phyloP scores from a whole-genome alignment of 2,797 vertebrate species.

The Pteropus rufus region DNA sequence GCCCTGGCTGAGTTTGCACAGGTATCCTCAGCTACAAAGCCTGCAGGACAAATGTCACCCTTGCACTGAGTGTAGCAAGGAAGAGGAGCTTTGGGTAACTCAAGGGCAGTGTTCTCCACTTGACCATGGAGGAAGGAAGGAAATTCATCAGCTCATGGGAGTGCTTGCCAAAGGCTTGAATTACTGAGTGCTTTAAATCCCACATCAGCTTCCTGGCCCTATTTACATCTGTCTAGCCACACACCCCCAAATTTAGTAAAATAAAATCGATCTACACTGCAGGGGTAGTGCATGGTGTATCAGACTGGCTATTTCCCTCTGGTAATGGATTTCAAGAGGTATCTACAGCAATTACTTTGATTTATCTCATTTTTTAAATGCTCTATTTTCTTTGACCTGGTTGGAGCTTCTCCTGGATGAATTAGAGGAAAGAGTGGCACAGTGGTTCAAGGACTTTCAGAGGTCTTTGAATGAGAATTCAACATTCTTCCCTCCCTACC shows the following conservation, averaged over 20 bases:
- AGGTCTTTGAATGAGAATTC: not conserved
- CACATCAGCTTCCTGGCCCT: not conserved
- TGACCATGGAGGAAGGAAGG: not conserved
- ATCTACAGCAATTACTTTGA: not conserved
- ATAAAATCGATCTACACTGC: not conserved
- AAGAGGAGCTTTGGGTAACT: not conserved
- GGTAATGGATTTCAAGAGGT: not conserved
- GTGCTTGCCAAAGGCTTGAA: not conserved
- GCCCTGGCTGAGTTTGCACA: not conserved
- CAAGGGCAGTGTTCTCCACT: not conserved
- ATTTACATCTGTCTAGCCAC: not conserved
- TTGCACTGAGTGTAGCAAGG: not conserved
- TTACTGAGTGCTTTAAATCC: not conserved
- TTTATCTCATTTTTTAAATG: not conserved
- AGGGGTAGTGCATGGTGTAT: not conserved
- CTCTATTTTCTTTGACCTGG: not conserved
- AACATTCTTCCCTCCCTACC: not conserved
- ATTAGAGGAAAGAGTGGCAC: not conserved
- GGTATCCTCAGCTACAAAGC: not conserved
- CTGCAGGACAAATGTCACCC: not conserved
- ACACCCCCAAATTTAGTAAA: not conserved
- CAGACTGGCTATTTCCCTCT: not conserved
- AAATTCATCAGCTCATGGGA: not conserved
- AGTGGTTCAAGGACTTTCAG: not conserved
- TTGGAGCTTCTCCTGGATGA: not conserved